These are phyloP conservation scores for Amphiura filiformis DNA, from an alignment of 35 echinoderm and acorn worm species.

Conservation along the genomic window DNA sequence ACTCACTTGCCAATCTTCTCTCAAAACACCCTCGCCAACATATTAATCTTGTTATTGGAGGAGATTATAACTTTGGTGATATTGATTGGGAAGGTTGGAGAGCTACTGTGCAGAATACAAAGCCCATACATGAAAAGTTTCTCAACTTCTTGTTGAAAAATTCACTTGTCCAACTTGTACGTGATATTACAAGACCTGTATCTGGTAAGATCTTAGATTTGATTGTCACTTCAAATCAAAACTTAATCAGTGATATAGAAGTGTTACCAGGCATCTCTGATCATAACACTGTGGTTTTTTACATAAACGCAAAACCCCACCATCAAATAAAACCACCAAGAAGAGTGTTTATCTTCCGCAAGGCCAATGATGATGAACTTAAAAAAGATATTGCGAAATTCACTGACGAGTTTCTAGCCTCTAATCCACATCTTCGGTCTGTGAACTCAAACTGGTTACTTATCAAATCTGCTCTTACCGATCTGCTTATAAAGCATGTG, in stretches of 20 bases:
- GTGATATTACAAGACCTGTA: conserved; percentile 39
- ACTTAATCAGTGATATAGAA: conserved; percentile 12
- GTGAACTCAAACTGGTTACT: conserved; percentile 43
- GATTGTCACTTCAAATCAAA: conserved; percentile 2
- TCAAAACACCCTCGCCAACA: conserved; percentile 16
- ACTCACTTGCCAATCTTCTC: conserved; percentile 12
- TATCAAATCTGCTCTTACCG: conserved; percentile 11
- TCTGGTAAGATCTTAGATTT: conserved; percentile 29
- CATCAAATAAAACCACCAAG: neutral
- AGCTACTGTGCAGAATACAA: conserved; percentile 2
- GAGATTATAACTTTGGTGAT: conserved; percentile 51
- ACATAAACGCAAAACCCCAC: conserved; percentile 37
- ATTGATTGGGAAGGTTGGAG: conserved; percentile 32
- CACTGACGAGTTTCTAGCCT: conserved; percentile 30
- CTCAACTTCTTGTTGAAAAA: conserved; percentile 34
- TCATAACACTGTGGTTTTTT: conserved; percentile 21
- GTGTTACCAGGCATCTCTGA: conserved; percentile 50
- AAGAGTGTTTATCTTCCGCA: conserved; percentile 40
- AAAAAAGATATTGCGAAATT: neutral
- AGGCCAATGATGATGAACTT: neutral
- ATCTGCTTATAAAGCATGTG: conserved; percentile 6
- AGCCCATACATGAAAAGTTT: conserved; percentile 16
- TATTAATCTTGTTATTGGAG: conserved; percentile 33
- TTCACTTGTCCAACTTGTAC: conserved; percentile 10
- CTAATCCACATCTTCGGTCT: conserved; percentile 28